phyloP scores from a whole-genome alignment of 2,888 invertebrate species.

The Mellilla xanthometata region DNA sequence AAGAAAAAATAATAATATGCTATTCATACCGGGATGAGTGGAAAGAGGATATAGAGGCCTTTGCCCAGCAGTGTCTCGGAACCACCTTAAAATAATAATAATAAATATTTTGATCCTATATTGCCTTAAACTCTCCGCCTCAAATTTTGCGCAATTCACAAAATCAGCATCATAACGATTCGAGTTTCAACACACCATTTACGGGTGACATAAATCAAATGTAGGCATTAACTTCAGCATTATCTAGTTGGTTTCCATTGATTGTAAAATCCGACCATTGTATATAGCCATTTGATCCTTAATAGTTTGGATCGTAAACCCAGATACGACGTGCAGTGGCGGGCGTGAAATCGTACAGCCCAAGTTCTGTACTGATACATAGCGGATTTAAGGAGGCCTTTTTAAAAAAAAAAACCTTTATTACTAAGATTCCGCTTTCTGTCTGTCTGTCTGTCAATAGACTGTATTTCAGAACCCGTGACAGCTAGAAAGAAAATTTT shows the following conservation, averaged over 20 bases:
- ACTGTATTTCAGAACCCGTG: too few species aligned
- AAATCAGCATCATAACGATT: conserved; percentile 30
- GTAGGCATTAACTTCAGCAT: conserved; percentile 31
- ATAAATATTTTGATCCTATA: too few species aligned
- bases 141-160: conserved; percentile 28
- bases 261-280: conserved; percentile 39
- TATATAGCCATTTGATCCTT: conserved; percentile 46
- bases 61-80: too few species aligned
- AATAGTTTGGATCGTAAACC: conserved; percentile 50
- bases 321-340: conserved; percentile 48
- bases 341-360: conserved; percentile 30
- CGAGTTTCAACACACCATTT: conserved; percentile 26
- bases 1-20: too few species aligned
- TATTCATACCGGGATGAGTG: too few species aligned
- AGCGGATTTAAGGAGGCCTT: too few species aligned
- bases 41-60: too few species aligned
- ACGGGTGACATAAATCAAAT: conserved; percentile 32
- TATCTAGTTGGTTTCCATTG: conserved; percentile 37
- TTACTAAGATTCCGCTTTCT: too few species aligned
- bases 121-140: conserved; percentile 15
- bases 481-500: too few species aligned
- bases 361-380: conserved; percentile 17
- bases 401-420: too few species aligned
- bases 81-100: too few species aligned
- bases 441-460: too few species aligned